phyloP scores from a whole-genome alignment of 2,888 invertebrate species.

The Sepioteuthis lessoniana region DNA sequence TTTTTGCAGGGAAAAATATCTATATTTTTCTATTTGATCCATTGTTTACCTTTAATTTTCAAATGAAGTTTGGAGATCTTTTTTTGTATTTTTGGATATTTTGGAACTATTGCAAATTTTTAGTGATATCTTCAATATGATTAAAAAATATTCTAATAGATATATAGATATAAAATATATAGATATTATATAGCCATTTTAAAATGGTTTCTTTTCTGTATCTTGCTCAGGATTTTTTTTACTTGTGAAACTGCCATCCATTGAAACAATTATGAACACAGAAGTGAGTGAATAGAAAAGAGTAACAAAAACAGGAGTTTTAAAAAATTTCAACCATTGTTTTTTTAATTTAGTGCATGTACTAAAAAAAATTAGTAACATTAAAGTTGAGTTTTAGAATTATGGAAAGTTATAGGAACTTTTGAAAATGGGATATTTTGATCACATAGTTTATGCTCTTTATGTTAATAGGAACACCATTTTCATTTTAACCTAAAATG shows the following conservation, averaged over 20 bases:
- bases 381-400: background rate
- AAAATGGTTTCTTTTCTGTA: slow-evolving; percentile 20
- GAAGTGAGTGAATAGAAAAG: background rate
- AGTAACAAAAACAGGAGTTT: background rate
- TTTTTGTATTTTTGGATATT: slow-evolving; percentile 33
- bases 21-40: slow-evolving; percentile 33
- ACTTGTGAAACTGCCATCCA: background rate
- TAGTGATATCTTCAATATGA: background rate
- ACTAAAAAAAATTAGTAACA: background rate
- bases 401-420: background rate
- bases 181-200: slow-evolving; percentile 11
- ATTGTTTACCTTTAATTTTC: background rate
- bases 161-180: slow-evolving; percentile 6
- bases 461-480: background rate
- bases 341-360: background rate
- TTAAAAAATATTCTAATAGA: background rate
- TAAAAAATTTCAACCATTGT: background rate
- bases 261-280: background rate
- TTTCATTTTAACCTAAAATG: background rate
- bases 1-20: slow-evolving; percentile 23
- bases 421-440: background rate
- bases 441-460: background rate
- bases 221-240: slow-evolving; percentile 14
- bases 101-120: slow-evolving; percentile 15
- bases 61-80: background rate